These are phyloP conservation scores for Andricus curvator DNA, from an alignment of 2,888 invertebrate genomes.

Conservation along the genomic window DNA sequence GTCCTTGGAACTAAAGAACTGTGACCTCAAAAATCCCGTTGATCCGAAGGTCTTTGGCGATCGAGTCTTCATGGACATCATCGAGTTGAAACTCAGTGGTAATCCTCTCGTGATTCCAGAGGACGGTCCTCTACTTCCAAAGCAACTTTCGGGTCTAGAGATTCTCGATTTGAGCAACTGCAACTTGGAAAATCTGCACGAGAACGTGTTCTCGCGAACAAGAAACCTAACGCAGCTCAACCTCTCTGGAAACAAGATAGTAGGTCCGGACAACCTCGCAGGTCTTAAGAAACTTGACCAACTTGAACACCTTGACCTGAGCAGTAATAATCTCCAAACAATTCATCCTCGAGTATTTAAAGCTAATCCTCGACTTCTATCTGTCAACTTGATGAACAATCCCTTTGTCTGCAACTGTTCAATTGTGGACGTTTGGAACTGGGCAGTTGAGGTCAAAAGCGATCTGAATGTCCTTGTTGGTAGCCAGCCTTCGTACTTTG, in stretches of 20 bases:
- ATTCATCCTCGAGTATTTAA: constrained; percentile 81
- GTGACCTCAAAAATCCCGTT: constrained; percentile 83
- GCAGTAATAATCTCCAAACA: constrained; percentile 83
- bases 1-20: constrained; percentile 85
- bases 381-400: constrained; percentile 84
- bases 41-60: constrained; percentile 85
- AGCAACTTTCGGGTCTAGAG: constrained; percentile 83
- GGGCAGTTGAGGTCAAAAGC: constrained; percentile 84
- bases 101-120: constrained; percentile 84
- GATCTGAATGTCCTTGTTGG: constrained; percentile 84
- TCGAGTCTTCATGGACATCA: constrained; percentile 83
- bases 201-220: constrained; percentile 82
- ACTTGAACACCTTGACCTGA: constrained; percentile 83
- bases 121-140: constrained; percentile 82
- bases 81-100: constrained; percentile 84
- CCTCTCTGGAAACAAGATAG: constrained; percentile 82
- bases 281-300: constrained; percentile 81
- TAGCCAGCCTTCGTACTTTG: constrained; percentile 83
- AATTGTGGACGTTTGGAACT: constrained; percentile 86
- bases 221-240: constrained; percentile 83
- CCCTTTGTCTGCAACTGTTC: constrained; percentile 86
- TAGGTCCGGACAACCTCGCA: constrained; percentile 79
- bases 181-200: constrained; percentile 82
- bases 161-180: constrained; percentile 85
- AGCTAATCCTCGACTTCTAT: constrained; percentile 81